Base-by-base conservation (phyloP, 2,113 vertebrate genomes). In the Caretta caretta region DNA sequence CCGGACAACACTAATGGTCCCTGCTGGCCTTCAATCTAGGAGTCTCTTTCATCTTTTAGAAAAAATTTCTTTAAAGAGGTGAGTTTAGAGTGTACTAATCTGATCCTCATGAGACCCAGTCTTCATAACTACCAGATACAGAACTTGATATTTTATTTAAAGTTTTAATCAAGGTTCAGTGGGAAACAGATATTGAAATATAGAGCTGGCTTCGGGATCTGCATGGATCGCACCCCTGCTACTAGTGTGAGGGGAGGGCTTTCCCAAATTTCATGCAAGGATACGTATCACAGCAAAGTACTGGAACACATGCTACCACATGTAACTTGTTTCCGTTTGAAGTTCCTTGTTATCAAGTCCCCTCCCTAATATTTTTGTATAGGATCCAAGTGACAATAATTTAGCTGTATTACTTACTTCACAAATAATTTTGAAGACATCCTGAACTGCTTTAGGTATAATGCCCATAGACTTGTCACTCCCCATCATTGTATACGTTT, bases 401-500 rank as follows among this genome's bases (percentile, higher is more conserved):
- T 51, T 78, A 88, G 54, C 8, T 42, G 56, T 93, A 81, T 53
- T 57, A 76, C 98, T 98, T 97, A 99, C 99, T 86, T 98, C 98
- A 95, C 98, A 98, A 92, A 99, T 99, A 17, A 98, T 98, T 88
- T 98, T 98, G 97, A 99, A 99, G 79, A 99, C 98, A 35, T 99
- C 99, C 25, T 99, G 98, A 97, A 99, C 98, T 84, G 99, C 99
- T 50, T 99, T 98, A 8, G 99, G 99, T 50, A 99, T 99, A 62
- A 99, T 98, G 59, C 99, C 99, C 24, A 98, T 90, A 46, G 93
- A 97, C 54, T 97, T 96, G 56, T 98, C 91, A 8, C 97, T 98
- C 13, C 99, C 99, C 99, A 99, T 99, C 99, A 99, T 99, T 7
- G 99, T 99, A 48, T 99, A 99, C 0, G 99, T 99, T 98, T 99